phyloP scores from a whole-genome alignment of 53 echinoderm and acorn worm species.

The Astropecten irregularis region DNA sequence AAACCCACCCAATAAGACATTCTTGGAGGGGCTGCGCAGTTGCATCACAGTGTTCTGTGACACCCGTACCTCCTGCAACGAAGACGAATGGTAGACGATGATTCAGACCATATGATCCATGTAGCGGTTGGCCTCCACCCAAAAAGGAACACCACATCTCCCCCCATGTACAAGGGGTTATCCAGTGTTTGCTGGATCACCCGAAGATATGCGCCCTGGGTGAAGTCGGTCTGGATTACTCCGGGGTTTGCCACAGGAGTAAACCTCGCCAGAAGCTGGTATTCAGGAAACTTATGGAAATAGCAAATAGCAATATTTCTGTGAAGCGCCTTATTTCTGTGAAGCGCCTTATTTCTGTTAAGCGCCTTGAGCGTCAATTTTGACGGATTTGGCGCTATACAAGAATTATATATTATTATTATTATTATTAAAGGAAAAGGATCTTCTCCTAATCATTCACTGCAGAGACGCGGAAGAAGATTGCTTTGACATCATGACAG shows the following conservation, averaged over 20 bases:
- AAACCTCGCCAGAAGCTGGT: neutral
- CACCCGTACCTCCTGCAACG: neutral
- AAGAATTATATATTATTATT: no score
- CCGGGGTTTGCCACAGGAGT: neutral
- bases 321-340: no score
- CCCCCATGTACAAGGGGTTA: neutral
- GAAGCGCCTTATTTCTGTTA: no score
- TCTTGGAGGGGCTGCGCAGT: neutral
- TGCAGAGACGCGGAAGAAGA: conserved; percentile 14
- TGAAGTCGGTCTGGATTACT: neutral
- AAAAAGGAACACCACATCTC: neutral
- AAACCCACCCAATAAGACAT: no score
- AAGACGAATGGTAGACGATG: neutral
- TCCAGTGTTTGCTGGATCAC: neutral
- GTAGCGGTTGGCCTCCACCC: neutral
- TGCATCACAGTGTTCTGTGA: neutral
- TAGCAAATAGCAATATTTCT: no score
- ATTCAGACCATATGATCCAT: neutral
- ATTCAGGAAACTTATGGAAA: neutral
- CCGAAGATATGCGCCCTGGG: neutral
- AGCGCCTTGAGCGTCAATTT: no score
- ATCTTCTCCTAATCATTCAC: neutral
- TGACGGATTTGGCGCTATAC: no score
- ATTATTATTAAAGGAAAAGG: no score
- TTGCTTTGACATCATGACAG: neutral